Evolutionary conservation across 2,113 vertebrate species (phyloP), one percentile per base, ranked within the genome.

Genomic region (Thryonomys swinderianus): DNA sequence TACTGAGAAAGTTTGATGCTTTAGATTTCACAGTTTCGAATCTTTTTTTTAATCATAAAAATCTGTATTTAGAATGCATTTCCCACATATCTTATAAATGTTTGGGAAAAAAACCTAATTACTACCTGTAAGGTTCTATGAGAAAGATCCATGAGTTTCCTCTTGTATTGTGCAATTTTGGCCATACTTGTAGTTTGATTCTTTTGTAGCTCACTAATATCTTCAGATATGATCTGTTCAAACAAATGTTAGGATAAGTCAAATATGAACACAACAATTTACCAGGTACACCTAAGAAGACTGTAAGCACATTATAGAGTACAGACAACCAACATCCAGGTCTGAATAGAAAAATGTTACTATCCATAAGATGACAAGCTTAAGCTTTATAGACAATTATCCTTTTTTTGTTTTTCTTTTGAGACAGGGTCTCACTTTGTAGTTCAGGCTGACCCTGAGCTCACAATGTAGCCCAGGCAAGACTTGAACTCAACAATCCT

Each of bases 131-230:
- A 98, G 0, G 99, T 99, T 94, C 99, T 97, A 86, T 99, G 99
- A 3, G 99, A 99, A 67, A 99, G 99, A 2, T 99, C 99, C 99
- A 99, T 99, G 96, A 99, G 98, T 88, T 99, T 99, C 97, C 99
- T 99, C 97, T 99, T 99, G 97, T 99, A 99, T 64, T 99, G 99
- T 17, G 99, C 99, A 40, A 99, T 99, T 98, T 99, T 99, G 83
- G 99, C 99, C 98, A 99, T 99, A 0, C 99, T 99, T 61, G 99
- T 99, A 0, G 99, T 99, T 97, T 99, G 99, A 97, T 99, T 99
- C 98, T 99, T 99, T 98, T 99, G 99, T 88, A 99, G 98, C 76
- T 99, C 99, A 62, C 99, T 99, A 97, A 99, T 99, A 97, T 99
- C 99, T 97, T 98, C 99, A 42, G 99, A 99, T 98, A 99, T 99